Evolutionary conservation across 2,888 invertebrate species (phyloP), one percentile per base, ranked within the genome.

Genomic region (Thereva unica): DNA sequence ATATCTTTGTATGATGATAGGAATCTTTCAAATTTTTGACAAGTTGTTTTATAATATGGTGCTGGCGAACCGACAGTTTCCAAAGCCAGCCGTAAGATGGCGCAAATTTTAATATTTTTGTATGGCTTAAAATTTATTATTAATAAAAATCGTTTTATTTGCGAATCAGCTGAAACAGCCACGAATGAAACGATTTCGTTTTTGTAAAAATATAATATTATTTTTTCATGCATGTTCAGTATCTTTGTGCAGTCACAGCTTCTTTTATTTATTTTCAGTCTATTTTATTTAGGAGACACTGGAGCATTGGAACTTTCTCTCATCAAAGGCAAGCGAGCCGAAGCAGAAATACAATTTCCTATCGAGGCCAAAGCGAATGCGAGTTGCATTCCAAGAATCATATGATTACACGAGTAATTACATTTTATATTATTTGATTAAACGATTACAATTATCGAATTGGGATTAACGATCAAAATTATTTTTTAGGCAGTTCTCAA

Each of bases 331-430:
- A 42, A 38, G 73, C 74, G 12, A 75, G 75, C 83, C 85, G 73
- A 82, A 84, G 71, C 81, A 84, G 73, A 84, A 86, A 45, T 88
- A 87, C 79, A 85, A 85, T 69, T 82, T 85, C 66, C 78, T 88
- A 74, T 84, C 86, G 64, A 78, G 87, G 73, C 79, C 84, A 82
- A 80, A 77, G 74, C 68, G 79, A 78, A 23, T 75, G 76, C 71
- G 77, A 74, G 82, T 82, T 72, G 80, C 82, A 69, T 80, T 82
- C 69, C 77, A 82, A 75, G 82, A 78, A 76, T 79, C 75, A 69
- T 78, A 74, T 76, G 78, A 72, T 75, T 78, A 78, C 80, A 82
- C 82, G 82, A 84, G 80, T 83, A 67, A 65, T 72, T 5, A 23
- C 1, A 4, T 44, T 44, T n/a, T n/a, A n/a, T n/a, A n/a, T n/a